phyloP scores from a whole-genome alignment of 1,140 invertebrate species.

The Brachionus sp. region DNA sequence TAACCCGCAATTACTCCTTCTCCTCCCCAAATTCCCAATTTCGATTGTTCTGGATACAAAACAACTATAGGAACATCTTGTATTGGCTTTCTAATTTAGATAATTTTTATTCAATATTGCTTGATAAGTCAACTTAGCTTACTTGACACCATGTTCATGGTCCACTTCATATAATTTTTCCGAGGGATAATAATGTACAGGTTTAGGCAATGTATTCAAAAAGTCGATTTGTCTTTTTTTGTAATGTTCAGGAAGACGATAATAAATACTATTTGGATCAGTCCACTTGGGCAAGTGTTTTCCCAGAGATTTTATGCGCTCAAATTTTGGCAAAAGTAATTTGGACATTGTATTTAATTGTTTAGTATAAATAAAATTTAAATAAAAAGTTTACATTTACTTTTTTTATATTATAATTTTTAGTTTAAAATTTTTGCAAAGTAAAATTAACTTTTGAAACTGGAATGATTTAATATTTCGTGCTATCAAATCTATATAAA shows the following conservation, averaged over 20 bases:
- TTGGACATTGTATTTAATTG: neutral
- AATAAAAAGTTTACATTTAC: neutral
- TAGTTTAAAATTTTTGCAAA: neutral
- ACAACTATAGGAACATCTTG: constrained; percentile 65
- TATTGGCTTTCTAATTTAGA: neutral
- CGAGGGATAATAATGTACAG: constrained; percentile 35
- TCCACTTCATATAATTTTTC: constrained; percentile 43
- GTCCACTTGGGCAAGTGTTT: constrained; percentile 34
- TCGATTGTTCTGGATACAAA: constrained; percentile 71
- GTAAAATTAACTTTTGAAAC: neutral
- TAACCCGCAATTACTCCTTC: constrained; percentile 90
- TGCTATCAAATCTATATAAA: neutral
- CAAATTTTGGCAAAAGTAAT: constrained; percentile 39
- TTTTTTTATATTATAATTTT: neutral
- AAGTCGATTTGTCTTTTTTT: constrained; percentile 36
- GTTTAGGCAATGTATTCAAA: constrained; percentile 30
- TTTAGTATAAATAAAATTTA: neutral
- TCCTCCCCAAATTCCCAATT: constrained; percentile 89
- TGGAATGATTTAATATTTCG: neutral
- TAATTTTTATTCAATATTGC: neutral
- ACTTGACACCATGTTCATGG: constrained; percentile 39
- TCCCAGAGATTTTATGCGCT: constrained; percentile 3
- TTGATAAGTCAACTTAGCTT: neutral
- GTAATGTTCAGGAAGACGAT: constrained; percentile 44
- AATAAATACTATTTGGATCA: constrained; percentile 33